Conservation (phyloP, 2,113 vertebrate genomes). For the Festucalex cinctus region DNA sequence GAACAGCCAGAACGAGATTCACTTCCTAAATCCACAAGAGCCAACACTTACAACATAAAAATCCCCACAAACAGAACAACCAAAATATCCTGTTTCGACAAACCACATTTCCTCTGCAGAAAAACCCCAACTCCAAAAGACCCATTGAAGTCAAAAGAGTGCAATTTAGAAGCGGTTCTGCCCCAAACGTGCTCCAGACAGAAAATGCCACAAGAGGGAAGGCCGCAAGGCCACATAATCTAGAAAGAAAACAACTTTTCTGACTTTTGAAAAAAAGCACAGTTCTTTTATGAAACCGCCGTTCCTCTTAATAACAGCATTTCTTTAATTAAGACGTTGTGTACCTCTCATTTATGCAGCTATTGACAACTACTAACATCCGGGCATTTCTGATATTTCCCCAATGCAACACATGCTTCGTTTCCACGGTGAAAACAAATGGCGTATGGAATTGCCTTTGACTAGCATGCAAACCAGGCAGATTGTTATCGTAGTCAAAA, state of each 20-base stretch:
- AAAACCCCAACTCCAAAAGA: constrained; percentile 52
- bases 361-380: no score
- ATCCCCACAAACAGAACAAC: constrained; percentile 46
- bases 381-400: no score
- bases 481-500: neutral
- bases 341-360: neutral
- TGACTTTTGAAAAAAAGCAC: neutral
- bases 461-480: no score
- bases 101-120: constrained; percentile 47
- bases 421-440: no score
- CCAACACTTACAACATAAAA: constrained; percentile 34
- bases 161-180: constrained; percentile 56
- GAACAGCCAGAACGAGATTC: constrained; percentile 27
- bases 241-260: constrained; percentile 60
- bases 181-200: constrained; percentile 67
- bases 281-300: neutral
- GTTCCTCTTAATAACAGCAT: neutral
- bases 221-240: constrained; percentile 63
- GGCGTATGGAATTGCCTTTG: no score
- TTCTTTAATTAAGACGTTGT: neutral
- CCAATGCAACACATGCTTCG: no score
- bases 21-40: constrained; percentile 13
- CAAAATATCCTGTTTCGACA: constrained; percentile 52
- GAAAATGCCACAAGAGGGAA: constrained; percentile 52
- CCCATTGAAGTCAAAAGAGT: constrained; percentile 58